Conservation (phyloP, 2,888 invertebrate genomes). For the Scaptomyza caliginosa region DNA sequence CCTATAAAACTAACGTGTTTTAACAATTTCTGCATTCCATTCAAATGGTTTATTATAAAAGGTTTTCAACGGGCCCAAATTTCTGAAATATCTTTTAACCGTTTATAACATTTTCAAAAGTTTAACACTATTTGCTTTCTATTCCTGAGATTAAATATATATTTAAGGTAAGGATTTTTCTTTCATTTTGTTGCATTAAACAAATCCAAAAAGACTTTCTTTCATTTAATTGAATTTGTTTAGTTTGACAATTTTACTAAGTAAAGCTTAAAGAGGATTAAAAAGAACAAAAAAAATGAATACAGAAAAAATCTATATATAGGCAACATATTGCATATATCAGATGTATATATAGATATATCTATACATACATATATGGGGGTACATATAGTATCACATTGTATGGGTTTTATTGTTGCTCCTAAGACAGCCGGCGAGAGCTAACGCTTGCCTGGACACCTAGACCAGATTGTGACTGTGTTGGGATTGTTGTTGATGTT, state of each 20-base stretch:
- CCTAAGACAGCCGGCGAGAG: not conserved
- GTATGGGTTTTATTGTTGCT: conserved; percentile 21
- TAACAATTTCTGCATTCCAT: not conserved
- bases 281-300: not conserved
- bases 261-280: not conserved
- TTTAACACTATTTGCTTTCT: not conserved
- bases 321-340: not conserved
- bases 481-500: not conserved
- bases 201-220: not conserved
- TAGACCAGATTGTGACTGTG: conserved; percentile 58
- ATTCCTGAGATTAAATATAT: not conserved
- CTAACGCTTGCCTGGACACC: conserved; percentile 41
- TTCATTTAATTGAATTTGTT: not conserved
- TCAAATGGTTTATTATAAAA: not conserved
- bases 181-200: not conserved
- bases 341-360: conserved; percentile 10
- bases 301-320: conserved; percentile 2
- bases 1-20: not conserved
- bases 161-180: not conserved
- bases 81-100: not conserved
- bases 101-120: not conserved
- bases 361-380: conserved; percentile 2
- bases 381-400: conserved; percentile 54
- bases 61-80: not conserved
- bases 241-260: not conserved